phyloP scores from a whole-genome alignment of 2,797 vertebrate genomes.

The Psittacula echo region DNA sequence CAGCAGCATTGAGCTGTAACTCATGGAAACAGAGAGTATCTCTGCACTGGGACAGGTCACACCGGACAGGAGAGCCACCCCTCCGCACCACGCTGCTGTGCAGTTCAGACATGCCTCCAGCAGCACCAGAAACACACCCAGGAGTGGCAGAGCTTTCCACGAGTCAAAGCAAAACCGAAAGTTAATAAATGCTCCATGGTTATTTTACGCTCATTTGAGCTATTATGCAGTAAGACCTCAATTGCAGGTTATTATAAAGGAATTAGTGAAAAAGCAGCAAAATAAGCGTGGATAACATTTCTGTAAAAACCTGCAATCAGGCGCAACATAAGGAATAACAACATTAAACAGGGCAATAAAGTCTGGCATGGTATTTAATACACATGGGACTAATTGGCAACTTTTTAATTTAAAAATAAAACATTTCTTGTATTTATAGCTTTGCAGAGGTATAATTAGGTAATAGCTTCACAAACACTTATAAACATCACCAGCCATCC shows the following conservation, averaged over 20 bases:
- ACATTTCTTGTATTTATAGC: neutral
- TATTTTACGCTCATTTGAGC: neutral
- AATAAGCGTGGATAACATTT: neutral
- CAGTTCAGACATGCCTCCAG: neutral
- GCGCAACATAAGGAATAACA: neutral
- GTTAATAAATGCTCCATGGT: neutral
- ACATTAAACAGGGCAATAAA: neutral
- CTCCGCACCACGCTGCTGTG: rapidly evolving
- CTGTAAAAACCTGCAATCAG: neutral
- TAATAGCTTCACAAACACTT: neutral
- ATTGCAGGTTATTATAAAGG: neutral
- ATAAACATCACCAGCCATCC: neutral
- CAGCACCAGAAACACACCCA: neutral
- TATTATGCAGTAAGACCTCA: neutral
- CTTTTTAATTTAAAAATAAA: neutral
- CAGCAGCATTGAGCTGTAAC: rapidly evolving
- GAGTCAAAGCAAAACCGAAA: neutral
- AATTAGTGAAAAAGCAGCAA: neutral
- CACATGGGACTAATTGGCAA: neutral
- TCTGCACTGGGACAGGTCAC: neutral
- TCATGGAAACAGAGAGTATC: neutral
- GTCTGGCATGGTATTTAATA: neutral
- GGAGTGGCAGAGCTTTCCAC: neutral
- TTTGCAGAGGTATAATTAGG: neutral
- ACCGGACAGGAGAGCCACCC: neutral